phyloP scores from a whole-genome alignment of 2,113 vertebrate genomes.

The Anhinga anhinga region DNA sequence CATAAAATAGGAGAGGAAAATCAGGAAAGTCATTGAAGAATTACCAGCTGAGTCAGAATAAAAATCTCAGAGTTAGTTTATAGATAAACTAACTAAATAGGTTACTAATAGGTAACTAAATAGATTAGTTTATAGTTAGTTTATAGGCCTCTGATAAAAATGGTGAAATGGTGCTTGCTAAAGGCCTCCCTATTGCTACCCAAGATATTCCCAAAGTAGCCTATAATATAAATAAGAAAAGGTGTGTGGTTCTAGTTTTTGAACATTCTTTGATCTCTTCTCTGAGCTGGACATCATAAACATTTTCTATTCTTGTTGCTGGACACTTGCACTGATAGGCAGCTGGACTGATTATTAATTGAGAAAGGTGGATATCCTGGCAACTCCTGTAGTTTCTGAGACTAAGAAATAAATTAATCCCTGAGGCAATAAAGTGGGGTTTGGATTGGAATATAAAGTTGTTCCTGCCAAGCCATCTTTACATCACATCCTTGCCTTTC shows the following conservation, averaged over 20 bases:
- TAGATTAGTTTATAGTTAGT: too few relatives aligned
- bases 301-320: slow-evolving; percentile 3
- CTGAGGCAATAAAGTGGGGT: slow-evolving; percentile 14
- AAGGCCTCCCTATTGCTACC: not conserved
- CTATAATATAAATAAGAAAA: not conserved
- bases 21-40: not conserved
- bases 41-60: not conserved
- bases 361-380: slow-evolving; percentile 14
- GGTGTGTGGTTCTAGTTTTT: not conserved
- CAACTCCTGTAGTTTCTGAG: slow-evolving; percentile 50
- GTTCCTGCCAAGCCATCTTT: not conserved
- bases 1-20: not conserved
- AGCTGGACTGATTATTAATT: slow-evolving; percentile 47
- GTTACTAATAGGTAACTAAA: too few relatives aligned
- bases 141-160: not conserved
- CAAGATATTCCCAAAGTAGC: not conserved
- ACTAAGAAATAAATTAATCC: slow-evolving; percentile 45
- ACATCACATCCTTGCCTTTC: not conserved
- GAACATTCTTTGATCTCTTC: not conserved
- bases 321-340: slow-evolving; percentile 12
- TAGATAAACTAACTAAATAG: too few relatives aligned
- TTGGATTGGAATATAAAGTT: not conserved
- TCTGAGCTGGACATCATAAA: not conserved
- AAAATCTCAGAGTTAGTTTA: not conserved
- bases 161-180: not conserved